Percentiles rank a stretch among this genome's conserved stretches.
Conservation (phyloP, 2,888 invertebrate genomes). For the Dexiosoma caninum region DNA sequence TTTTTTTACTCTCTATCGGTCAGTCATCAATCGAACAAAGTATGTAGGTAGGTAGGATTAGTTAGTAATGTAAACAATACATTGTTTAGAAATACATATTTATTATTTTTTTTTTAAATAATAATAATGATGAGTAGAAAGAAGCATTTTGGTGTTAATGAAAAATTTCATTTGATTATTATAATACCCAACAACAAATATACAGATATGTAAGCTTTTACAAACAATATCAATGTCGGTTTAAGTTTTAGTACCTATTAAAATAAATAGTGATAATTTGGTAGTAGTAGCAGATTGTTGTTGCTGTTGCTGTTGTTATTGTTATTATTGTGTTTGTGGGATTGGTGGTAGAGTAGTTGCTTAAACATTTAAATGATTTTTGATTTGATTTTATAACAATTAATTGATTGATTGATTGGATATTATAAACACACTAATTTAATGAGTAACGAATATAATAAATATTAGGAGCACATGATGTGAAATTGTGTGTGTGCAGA, state of each 20-base stretch:
- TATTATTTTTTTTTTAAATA: slow-evolving; percentile 3
- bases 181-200: slow-evolving; percentile 51
- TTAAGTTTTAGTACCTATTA: slow-evolving; percentile 16
- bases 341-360: neutral
- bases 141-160: slow-evolving; percentile 54
- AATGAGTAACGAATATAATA: slow-evolving; percentile 33
- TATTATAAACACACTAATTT: slow-evolving; percentile 48
- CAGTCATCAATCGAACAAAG: slow-evolving; percentile 25
- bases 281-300: neutral
- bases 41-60: too few relatives aligned
- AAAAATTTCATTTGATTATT: slow-evolving; percentile 13
- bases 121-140: slow-evolving; percentile 36
- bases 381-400: slow-evolving; percentile 16
- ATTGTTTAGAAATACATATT: slow-evolving; percentile 33
- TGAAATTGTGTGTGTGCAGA: slow-evolving; percentile 16
- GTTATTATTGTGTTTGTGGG: neutral
- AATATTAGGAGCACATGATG: slow-evolving; percentile 33
- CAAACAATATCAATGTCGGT: slow-evolving; percentile 25
- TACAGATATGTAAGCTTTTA: slow-evolving; percentile 52
- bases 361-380: slow-evolving; percentile 48
- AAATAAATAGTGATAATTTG: neutral
- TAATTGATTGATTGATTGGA: slow-evolving; percentile 19
- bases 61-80: slow-evolving; percentile 29
- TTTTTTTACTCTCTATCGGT: slow-evolving; percentile 10
- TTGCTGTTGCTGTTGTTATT: neutral